phyloP scores from a whole-genome alignment of 2,113 vertebrate genomes.

The Craseonycteris thonglongyai region DNA sequence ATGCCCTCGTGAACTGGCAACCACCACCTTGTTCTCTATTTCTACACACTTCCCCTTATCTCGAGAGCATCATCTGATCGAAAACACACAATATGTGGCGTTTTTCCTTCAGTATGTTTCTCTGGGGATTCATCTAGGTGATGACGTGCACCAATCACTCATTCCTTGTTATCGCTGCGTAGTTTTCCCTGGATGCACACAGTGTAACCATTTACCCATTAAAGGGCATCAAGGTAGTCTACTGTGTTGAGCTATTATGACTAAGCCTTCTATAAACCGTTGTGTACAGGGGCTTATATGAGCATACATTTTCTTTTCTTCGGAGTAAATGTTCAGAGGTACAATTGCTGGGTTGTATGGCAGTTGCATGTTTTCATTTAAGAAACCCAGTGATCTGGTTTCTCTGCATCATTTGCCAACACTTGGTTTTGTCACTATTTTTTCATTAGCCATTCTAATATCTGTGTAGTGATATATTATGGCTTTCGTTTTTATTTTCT shows the following conservation, averaged over 20 bases:
- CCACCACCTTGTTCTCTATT: not conserved
- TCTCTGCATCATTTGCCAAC: not conserved
- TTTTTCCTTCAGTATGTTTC: not conserved
- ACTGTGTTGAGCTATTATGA: not conserved
- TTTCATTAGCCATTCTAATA: not conserved
- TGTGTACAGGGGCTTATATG: not conserved
- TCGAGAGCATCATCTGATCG: not conserved
- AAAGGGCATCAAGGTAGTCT: not conserved
- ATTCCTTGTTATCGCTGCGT: not conserved
- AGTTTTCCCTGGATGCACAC: no score
- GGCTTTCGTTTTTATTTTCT: not conserved
- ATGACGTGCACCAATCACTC: accelerated
- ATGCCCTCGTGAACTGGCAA: not conserved
- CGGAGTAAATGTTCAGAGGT: not conserved
- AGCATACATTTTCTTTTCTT: not conserved
- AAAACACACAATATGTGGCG: not conserved
- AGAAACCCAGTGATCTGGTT: not conserved
- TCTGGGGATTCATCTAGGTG: not conserved
- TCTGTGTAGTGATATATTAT: not conserved
- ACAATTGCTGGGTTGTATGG: not conserved
- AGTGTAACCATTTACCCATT: not conserved
- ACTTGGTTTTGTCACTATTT: not conserved
- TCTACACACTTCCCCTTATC: not conserved
- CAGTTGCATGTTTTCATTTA: not conserved
- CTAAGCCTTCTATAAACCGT: not conserved